Conservation (phyloP, 1,140 invertebrate species). For the Oryzaephilus surinamensis region DNA sequence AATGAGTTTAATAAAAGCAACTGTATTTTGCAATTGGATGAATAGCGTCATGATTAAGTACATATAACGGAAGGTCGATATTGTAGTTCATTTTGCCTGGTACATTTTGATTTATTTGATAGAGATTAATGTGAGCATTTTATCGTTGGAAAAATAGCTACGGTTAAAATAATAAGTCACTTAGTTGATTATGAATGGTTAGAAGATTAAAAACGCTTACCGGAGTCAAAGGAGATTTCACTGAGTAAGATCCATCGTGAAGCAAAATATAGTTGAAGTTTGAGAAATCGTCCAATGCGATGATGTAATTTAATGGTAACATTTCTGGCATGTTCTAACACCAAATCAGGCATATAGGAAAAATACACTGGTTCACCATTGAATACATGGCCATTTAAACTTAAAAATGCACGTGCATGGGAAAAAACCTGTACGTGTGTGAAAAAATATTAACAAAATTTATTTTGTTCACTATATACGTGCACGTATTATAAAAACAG, state of each 20-base stretch:
- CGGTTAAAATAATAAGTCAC: conserved; percentile 14
- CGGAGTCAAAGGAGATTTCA: conserved; percentile 71
- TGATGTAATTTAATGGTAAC: conserved; percentile 74
- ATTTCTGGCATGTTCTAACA: conserved; percentile 71
- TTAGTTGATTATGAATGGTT: conserved; percentile 9
- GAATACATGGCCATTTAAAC: conserved; percentile 55
- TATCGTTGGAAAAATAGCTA: conserved; percentile 12
- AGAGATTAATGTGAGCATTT: conserved; percentile 11
- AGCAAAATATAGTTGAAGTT: conserved; percentile 74
- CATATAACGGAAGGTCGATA: conserved; percentile 6
- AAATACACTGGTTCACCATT: conserved; percentile 52
- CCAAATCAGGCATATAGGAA: conserved; percentile 68
- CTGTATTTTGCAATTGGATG: too few species aligned
- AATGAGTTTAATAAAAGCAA: too few species aligned
- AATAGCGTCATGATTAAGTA: conserved; percentile 5
- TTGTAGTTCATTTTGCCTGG: conserved; percentile 13
- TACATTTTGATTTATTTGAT: conserved; percentile 18
- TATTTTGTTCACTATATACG: too few species aligned
- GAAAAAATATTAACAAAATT: not conserved
- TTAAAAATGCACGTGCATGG: conserved; percentile 59
- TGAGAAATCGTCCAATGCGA: conserved; percentile 61
- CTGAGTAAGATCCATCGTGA: conserved; percentile 80
- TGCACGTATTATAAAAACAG: too few species aligned
- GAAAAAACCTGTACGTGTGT: conserved; percentile 49
- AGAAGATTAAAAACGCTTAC: conserved; percentile 39